A percentile compares a stretch with the other conserved stretches of the same genome.
These are phyloP conservation scores for Pardalotus punctatus DNA, from an alignment of 2,113 vertebrate species.

Conservation along the genomic window DNA sequence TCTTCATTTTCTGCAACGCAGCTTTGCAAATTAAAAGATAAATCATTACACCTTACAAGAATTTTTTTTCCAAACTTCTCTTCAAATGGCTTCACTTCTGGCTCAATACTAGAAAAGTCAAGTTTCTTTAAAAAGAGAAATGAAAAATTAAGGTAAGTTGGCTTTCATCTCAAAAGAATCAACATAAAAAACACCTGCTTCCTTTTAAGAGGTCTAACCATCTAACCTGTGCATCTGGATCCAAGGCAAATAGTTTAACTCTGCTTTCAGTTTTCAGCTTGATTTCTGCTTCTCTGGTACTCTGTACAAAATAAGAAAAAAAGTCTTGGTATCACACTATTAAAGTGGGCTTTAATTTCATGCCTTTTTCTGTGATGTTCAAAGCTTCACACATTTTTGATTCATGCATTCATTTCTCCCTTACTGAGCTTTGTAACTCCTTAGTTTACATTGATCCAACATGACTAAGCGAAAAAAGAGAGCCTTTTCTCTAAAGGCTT, in stretches of 20 bases:
- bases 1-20: conserved; percentile 97
- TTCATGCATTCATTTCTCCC: not conserved
- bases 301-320: conserved; percentile 72
- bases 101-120: conserved; percentile 91
- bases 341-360: not conserved
- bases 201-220: conserved; percentile 70
- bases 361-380: not conserved
- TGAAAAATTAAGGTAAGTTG: not conserved
- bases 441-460: not conserved
- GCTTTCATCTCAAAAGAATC: not conserved
- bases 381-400: not conserved
- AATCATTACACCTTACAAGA: conserved; percentile 94
- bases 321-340: not conserved
- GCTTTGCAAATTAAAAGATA: conserved; percentile 96
- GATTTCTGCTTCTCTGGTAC: conserved; percentile 89
- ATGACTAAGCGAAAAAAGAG: not conserved
- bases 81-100: conserved; percentile 93
- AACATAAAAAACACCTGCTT: not conserved
- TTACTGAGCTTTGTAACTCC: not conserved
- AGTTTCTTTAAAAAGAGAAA: conserved; percentile 81
- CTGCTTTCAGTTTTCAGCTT: conserved; percentile 92
- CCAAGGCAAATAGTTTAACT: conserved; percentile 93
- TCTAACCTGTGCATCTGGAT: conserved; percentile 94
- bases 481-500: not conserved
- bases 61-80: conserved; percentile 96